phyloP scores from a whole-genome alignment of 2,113 vertebrate genomes.

The Dasyurus viverrinus region DNA sequence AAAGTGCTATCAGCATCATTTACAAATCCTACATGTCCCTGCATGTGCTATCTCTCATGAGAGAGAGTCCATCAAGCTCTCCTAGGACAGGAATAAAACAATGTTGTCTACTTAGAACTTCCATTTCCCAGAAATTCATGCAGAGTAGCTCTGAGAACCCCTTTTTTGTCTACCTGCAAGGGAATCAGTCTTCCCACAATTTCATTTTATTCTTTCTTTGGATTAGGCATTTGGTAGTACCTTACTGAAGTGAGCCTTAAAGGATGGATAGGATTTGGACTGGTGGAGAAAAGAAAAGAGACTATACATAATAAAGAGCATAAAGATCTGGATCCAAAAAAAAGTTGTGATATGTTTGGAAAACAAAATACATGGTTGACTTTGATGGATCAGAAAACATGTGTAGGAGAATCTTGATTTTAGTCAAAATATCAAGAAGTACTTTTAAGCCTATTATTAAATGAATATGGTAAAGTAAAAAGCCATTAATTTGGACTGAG shows the following conservation, averaged over 20 bases:
- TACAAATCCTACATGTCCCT: neutral
- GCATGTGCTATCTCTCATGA: neutral
- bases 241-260: neutral
- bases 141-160: neutral
- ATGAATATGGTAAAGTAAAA: neutral
- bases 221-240: neutral
- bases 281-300: neutral
- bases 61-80: neutral
- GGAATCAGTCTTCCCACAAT: neutral
- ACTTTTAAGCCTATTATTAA: neutral
- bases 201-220: neutral
- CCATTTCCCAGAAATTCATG: neutral
- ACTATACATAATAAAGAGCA: neutral
- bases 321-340: neutral
- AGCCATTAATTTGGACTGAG: neutral
- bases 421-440: neutral
- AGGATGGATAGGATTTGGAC: neutral
- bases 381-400: neutral
- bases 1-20: neutral
- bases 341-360: neutral
- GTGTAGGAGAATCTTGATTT: neutral
- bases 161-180: neutral
- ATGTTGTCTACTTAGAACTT: neutral
- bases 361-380: neutral
- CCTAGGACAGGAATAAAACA: neutral